phyloP scores from a whole-genome alignment of 2,113 vertebrate genomes.

The Tilapia sparmanii region DNA sequence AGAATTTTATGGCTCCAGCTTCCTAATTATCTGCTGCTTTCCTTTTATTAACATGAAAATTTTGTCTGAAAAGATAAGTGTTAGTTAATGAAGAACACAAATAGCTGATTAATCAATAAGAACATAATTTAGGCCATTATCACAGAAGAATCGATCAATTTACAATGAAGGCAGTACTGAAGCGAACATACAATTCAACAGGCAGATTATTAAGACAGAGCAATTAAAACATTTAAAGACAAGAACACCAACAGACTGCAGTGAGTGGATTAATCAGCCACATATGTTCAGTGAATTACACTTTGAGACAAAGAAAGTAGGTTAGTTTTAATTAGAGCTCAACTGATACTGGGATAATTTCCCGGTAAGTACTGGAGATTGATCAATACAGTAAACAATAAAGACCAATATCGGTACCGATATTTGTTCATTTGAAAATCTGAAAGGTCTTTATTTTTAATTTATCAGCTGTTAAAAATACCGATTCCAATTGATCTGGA shows the following conservation, averaged over 20 bases:
- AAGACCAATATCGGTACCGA: neutral
- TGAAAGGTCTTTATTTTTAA: neutral
- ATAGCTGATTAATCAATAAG: neutral
- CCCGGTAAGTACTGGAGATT: neutral
- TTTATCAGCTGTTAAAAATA: neutral
- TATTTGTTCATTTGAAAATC: neutral
- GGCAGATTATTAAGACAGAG: neutral
- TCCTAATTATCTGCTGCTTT: neutral
- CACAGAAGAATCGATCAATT: neutral
- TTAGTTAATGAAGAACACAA: neutral
- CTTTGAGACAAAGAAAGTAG: neutral
- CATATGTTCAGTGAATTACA: neutral
- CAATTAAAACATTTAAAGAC: neutral
- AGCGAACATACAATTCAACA: neutral
- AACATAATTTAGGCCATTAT: neutral
- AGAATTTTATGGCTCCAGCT: neutral
- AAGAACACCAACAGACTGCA: neutral
- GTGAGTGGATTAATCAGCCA: neutral
- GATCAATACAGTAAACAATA: neutral
- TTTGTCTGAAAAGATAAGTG: neutral
- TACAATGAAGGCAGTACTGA: neutral
- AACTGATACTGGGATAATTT: neutral
- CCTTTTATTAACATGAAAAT: neutral
- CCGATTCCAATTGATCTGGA: rapidly evolving
- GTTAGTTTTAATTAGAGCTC: neutral